phyloP scores from a whole-genome alignment of 2,113 vertebrate species.

The Apteryx owenii region DNA sequence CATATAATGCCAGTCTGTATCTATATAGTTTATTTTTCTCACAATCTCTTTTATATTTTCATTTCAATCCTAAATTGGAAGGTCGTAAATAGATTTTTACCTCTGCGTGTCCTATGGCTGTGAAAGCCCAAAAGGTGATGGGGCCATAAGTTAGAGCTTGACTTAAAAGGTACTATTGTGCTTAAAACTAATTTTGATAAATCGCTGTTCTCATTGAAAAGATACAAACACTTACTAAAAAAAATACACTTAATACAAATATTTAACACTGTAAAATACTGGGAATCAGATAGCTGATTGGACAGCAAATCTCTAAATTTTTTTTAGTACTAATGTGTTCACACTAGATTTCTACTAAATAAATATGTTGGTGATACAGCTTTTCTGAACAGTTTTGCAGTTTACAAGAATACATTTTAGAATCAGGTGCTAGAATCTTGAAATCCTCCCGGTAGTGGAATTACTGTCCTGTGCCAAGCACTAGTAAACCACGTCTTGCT shows the following conservation, averaged over 20 bases:
- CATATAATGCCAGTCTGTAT: background rate
- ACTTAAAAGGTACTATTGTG: background rate
- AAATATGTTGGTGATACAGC: background rate
- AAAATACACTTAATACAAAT: background rate
- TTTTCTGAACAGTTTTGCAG: background rate
- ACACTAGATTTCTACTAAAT: background rate
- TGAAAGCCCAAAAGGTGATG: background rate
- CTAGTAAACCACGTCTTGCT: background rate
- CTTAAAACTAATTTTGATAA: background rate
- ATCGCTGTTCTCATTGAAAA: background rate
- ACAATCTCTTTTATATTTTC: background rate
- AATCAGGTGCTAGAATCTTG: background rate
- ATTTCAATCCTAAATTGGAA: background rate
- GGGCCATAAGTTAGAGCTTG: background rate
- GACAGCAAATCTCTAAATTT: background rate
- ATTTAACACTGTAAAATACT: background rate
- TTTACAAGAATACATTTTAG: background rate
- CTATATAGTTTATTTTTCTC: background rate
- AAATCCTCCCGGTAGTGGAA: background rate
- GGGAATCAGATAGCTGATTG: background rate
- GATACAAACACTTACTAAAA: background rate
- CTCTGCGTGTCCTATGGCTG: background rate
- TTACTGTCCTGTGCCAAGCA: accelerated
- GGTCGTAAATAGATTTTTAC: background rate
- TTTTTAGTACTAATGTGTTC: background rate